Base-by-base conservation (phyloP, 2,113 vertebrate genomes). In the Poecilia latipinna region DNA sequence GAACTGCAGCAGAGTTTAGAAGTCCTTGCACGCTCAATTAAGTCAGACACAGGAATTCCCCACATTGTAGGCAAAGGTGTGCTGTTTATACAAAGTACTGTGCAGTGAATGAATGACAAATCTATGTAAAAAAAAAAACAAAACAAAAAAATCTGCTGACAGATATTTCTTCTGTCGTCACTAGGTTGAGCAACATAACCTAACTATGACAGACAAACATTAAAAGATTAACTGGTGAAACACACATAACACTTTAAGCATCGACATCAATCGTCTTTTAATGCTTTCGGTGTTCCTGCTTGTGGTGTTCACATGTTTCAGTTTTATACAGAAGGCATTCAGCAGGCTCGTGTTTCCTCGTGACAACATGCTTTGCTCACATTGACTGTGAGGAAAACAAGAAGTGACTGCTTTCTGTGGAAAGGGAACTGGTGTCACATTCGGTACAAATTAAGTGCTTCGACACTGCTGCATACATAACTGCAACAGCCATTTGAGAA, bases 381-480 rank as follows among this genome's bases (percentile, higher is more conserved):
- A 70, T 61, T 33, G 22, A 70, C 63, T 63, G 19, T 48, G 5
- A 6, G 75, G 32, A 68, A 74, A 89, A 86, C 85, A 83, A 85
- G 80, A 89, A 89, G 89, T 84, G 57, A 60, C 5, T 74, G 62
- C 68, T 87, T 89, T 83, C 63, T 4, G 74, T 80, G 74, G 64
- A 89, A 57, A 80, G 35, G 86, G 78, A 90, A 89, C 71, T 70
- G 35, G 61, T 79, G 74, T 90, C 73, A 61, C 63, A 60, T 75
- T 89, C 29, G 65, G 60, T 72, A 54, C 80, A 82, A 86, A 88
- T 78, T 75, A 64, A 60, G 39, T 61, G 57, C 26, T 19, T 61
- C 32, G 29, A 31, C 17, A 15, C 22, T 7, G 37, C 3, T 64
- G 48, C 73, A 61, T 79, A 44, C 76, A 84, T 19, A 74, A 12